Evolutionary conservation across 1,140 invertebrate species (phyloP), one percentile per base, ranked within the genome.

Genomic region (Gryllus bimaculatus): DNA sequence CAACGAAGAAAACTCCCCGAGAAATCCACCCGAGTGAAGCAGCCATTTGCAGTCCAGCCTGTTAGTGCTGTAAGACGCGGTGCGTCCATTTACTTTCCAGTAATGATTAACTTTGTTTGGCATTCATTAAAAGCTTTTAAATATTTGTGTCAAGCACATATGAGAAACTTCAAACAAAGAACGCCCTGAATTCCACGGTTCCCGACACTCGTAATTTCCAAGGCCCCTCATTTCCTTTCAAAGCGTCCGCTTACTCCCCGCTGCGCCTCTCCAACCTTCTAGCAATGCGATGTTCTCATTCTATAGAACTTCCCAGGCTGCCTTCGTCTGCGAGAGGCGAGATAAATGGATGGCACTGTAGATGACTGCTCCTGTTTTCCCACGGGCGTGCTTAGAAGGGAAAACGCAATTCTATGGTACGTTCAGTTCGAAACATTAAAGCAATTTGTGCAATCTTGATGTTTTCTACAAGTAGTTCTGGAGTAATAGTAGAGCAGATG

Each of bases 401-500:
- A 66, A 66, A 66, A 66, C 18, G 54, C 54, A 13, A 66, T 66
- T 66, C 54, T 66, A 66, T 66, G 18, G 54, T 66, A 66, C 54
- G 54, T 66, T 66, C 18, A 66, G 54, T 66, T 66, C 54, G 54
- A 66, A 66, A 66, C 54, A 66, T 66, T 66, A 66, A 66, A 10
- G 54, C 54, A 66, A 66, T 66, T 66, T 66, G 54, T 66, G 54
- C 18, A 66, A 66, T 66, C 54, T 66, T 66, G 54, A 66, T 66
- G 54, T 66, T 66, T 66, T 66, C 54, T 66, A 18, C 54, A 66
- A 66, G 54, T 66, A 66, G 10, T 13, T 18, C 54, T 66, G 54
- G 18, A 66, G 10, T 66, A 66, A 66, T 66, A 3, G 54, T 18
- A 66, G 18, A 66, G 18, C 10, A 66, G 18, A 66, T 66, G 10